These are phyloP conservation scores for Neopelma chrysocephalum DNA, from an alignment of 2,797 vertebrate genomes.

Conservation along the genomic window DNA sequence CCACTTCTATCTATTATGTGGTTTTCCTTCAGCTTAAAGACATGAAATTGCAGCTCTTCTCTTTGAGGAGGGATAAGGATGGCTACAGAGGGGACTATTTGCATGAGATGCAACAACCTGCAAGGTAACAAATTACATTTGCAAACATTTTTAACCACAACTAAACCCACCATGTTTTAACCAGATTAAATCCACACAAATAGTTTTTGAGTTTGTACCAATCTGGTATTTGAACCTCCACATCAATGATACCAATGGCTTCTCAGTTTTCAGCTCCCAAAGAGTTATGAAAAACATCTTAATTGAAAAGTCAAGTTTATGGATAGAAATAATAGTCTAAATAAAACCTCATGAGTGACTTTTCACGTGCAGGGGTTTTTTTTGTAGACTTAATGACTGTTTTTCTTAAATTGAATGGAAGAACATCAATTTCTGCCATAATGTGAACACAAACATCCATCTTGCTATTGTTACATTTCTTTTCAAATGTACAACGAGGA, in stretches of 20 bases:
- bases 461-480: rapidly evolving
- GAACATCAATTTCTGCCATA: rapidly evolving
- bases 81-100: rapidly evolving
- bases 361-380: rapidly evolving
- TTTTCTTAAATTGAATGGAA: rapidly evolving
- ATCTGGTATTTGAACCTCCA: background rate
- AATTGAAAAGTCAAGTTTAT: rapidly evolving
- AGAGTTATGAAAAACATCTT: background rate
- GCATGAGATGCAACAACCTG: background rate
- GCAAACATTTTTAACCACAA: background rate
- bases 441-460: rapidly evolving
- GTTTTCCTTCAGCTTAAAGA: background rate
- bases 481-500: rapidly evolving
- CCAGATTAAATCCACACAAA: background rate
- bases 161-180: rapidly evolving
- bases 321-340: background rate
- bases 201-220: background rate
- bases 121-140: rapidly evolving
- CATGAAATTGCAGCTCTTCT: rapidly evolving
- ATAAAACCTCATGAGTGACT: background rate
- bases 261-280: background rate
- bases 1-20: rapidly evolving
- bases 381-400: no score
- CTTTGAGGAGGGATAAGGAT: rapidly evolving
- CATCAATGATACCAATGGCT: background rate